phyloP scores from a whole-genome alignment of 2,888 invertebrate species.

The Apotomis capreana region DNA sequence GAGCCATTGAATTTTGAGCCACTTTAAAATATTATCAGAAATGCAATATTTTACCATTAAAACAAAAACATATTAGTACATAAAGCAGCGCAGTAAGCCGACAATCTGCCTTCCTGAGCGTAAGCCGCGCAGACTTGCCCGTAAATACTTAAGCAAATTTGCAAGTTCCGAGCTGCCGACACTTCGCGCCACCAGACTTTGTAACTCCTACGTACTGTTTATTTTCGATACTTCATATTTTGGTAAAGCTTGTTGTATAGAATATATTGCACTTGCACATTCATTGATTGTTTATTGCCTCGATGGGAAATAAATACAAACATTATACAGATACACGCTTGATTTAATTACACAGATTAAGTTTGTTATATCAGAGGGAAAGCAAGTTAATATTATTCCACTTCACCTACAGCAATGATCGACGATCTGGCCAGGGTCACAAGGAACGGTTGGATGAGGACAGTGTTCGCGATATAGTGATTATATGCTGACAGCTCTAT shows the following conservation, averaged over 20 bases:
- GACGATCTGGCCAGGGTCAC: no score
- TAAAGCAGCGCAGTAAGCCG: constrained; percentile 11
- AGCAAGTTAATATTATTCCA: no score
- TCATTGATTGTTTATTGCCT: no score
- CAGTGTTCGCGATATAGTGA: no score
- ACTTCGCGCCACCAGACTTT: constrained; percentile 34
- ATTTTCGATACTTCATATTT: constrained; percentile 10
- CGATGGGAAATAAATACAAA: no score
- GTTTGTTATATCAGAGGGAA: no score
- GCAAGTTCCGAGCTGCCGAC: constrained; percentile 46
- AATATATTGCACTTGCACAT: neutral
- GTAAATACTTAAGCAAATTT: constrained; percentile 53
- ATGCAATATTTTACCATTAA: neutral
- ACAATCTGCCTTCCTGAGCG: constrained; percentile 36
- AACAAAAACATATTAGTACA: neutral
- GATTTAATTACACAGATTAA: no score
- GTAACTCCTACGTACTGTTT: constrained; percentile 30
- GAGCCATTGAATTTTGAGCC: no score
- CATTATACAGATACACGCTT: no score
- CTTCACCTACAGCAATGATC: no score
- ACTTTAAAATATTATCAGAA: neutral
- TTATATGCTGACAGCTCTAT: no score
- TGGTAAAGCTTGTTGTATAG: neutral
- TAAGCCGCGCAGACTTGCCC: constrained; percentile 47
- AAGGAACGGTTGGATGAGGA: no score